Evolutionary conservation across 2,797 vertebrate species (phyloP), one percentile per base, ranked within the genome.

Genomic region (Thunnus albacares): DNA sequence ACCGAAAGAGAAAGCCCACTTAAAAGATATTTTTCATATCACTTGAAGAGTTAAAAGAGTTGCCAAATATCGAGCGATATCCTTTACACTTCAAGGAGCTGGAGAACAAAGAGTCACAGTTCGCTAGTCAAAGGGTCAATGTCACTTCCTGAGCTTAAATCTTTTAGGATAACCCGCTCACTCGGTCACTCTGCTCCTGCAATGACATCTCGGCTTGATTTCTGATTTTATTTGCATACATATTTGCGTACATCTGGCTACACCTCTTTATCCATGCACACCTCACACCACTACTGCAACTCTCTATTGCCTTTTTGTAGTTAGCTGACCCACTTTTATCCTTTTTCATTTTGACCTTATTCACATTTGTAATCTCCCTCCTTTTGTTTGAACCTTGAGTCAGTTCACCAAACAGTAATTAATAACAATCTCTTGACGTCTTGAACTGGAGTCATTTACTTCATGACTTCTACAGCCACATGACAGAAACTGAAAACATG

Each of bases 1-100:
- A 61, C 49, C 49, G 71, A 84, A 84, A 87, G 75, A 62, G 75
- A 81, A 81, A 83, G 75, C 30, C 1, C 0, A 64, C 24, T 20
- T 1, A 13, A 26, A 14, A 52, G 6, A 20, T 59, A 5, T 33
- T 24, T 47, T 49, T 12, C 3, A 38, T 1, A 4, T 2, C 0
- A 14, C 9, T 20, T 22, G 12, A 43, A 28, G 2, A 1, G n/a
- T 33, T 56, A 2, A 41, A 17, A 38, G 30, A 38, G 6, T 5
- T 30, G 63, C 22, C 64, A 69, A 30, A 58, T 43, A 33, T 64
- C 3, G 11, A 3, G 3, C 1, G 1, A 67, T 24, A 17, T 49
- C 9, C 0, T 77, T 6, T 51, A 6, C 2, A 14, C 22, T 56
- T 35, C 4, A 45, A 15, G 20, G 6, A 33, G 5, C 8, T 30